phyloP scores from a whole-genome alignment of 2,113 vertebrate genomes.

The Perccottus glenii region DNA sequence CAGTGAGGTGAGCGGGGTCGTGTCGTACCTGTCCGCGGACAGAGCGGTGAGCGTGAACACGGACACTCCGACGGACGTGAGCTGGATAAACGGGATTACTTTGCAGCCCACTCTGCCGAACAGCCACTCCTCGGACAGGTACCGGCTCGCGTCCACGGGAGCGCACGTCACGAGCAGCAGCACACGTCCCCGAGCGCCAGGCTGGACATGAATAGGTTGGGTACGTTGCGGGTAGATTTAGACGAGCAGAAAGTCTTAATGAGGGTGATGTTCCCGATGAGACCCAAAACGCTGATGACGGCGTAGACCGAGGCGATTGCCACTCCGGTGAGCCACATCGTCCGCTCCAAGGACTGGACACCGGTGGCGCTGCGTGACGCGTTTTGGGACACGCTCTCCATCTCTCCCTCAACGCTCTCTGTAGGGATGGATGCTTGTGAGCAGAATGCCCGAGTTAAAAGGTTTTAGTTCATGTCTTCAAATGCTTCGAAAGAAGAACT shows the following conservation, averaged over 20 bases:
- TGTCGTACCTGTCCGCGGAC: constrained; percentile 92
- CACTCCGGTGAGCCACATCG: constrained; percentile 81
- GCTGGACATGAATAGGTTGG: constrained; percentile 95
- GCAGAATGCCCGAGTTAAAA: no score
- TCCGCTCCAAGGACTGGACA: constrained; percentile 46
- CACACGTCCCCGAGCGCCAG: constrained; percentile 93
- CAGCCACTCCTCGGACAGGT: constrained; percentile 91
- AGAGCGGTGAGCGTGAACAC: constrained; percentile 97
- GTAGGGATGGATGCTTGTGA: constrained; percentile 44
- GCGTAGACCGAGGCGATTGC: constrained; percentile 88
- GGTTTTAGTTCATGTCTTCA: no score
- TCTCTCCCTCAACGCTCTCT: constrained; percentile 66
- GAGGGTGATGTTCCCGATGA: constrained; percentile 92
- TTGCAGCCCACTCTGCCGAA: constrained; percentile 95
- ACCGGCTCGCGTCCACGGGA: constrained; percentile 96
- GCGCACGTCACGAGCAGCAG: constrained; percentile 92
- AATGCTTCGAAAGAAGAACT: no score
- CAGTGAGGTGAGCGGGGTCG: background rate
- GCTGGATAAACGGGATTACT: constrained; percentile 95
- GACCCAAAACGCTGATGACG: constrained; percentile 87
- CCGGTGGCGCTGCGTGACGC: constrained; percentile 52
- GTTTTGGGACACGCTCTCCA: constrained; percentile 60
- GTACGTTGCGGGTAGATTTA: constrained; percentile 90
- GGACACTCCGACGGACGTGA: constrained; percentile 96
- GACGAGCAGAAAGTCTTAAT: constrained; percentile 93